Conservation (phyloP, 2,797 vertebrate genomes). For the Notolepis coatsorum region DNA sequence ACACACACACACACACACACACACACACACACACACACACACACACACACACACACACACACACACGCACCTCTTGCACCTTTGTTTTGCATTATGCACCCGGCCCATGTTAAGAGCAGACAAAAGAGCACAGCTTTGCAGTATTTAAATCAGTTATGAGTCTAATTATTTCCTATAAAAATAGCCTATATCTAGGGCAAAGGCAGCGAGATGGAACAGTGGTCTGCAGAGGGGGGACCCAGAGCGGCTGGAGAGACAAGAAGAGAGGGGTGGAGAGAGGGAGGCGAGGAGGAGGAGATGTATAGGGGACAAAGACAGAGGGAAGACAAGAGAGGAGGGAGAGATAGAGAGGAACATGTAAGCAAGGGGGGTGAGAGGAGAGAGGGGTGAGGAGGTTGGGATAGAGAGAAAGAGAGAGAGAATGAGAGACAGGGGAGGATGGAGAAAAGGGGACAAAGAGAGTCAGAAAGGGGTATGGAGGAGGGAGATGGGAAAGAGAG, state of each 20-base stretch:
- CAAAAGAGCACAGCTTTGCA: conserved; percentile 73
- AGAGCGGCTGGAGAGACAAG: conserved; percentile 77
- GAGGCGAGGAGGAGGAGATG: too few relatives aligned
- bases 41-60: background rate
- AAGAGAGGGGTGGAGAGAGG: conserved; percentile 54
- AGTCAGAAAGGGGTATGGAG: background rate
- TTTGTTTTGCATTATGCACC: conserved; percentile 41
- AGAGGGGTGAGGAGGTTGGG: too few relatives aligned
- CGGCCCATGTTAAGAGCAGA: conserved; percentile 65
- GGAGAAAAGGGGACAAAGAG: conserved; percentile 38
- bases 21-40: background rate
- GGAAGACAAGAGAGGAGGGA: conserved; percentile 59
- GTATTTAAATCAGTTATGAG: conserved; percentile 84
- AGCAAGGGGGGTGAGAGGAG: too few relatives aligned
- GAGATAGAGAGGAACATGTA: conserved; percentile 14
- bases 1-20: background rate
- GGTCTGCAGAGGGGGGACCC: conserved; percentile 83
- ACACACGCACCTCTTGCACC: conserved; percentile 28
- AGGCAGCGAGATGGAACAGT: conserved; percentile 81
- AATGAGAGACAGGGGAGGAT: conserved; percentile 29
- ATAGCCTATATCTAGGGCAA: conserved; percentile 82
- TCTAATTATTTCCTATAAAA: conserved; percentile 85
- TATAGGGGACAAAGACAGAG: too few relatives aligned
- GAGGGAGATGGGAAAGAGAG: conserved; percentile 19
- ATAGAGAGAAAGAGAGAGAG: conserved; percentile 7